Percentiles rank a stretch among this genome's conserved stretches.
Conservation (phyloP, 2,113 vertebrate species). For the Microtus richardsoni region DNA sequence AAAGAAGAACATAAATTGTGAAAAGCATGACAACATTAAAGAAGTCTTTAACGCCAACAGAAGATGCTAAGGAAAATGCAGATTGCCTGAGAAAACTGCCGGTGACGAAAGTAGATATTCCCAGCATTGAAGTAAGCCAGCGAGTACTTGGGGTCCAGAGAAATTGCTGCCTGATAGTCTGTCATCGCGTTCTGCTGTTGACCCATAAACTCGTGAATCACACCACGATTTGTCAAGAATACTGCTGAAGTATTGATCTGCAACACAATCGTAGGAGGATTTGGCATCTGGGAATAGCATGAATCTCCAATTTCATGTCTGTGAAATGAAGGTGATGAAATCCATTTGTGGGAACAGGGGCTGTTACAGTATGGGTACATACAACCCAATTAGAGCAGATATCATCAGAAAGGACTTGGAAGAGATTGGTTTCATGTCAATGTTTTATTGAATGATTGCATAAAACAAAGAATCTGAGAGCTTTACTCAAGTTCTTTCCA, state of each 20-base stretch:
- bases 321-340: constrained; percentile 61
- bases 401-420: constrained; percentile 54
- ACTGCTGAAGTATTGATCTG: constrained; percentile 86
- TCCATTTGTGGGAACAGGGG: constrained; percentile 62
- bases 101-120: constrained; percentile 89
- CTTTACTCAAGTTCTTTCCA: constrained; percentile 44
- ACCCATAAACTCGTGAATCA: constrained; percentile 89
- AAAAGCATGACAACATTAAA: neutral
- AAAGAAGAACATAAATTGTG: neutral
- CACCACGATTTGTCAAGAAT: constrained; percentile 88
- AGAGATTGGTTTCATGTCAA: constrained; percentile 63
- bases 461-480: constrained; percentile 62
- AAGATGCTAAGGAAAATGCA: constrained; percentile 45
- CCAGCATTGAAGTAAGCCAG: constrained; percentile 89
- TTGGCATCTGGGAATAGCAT: constrained; percentile 51
- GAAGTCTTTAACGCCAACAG: constrained; percentile 9
- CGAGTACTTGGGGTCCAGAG: constrained; percentile 84
- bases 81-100: constrained; percentile 89
- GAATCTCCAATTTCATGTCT: constrained; percentile 53
- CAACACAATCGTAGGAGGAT: constrained; percentile 52
- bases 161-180: constrained; percentile 89
- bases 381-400: constrained; percentile 63
- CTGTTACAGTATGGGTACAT: constrained; percentile 40
- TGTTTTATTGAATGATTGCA: constrained; percentile 55
- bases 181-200: constrained; percentile 86